Evolutionary conservation across 2,113 vertebrate genomes (phyloP).

Genomic region (Stigmatopora argus): DNA sequence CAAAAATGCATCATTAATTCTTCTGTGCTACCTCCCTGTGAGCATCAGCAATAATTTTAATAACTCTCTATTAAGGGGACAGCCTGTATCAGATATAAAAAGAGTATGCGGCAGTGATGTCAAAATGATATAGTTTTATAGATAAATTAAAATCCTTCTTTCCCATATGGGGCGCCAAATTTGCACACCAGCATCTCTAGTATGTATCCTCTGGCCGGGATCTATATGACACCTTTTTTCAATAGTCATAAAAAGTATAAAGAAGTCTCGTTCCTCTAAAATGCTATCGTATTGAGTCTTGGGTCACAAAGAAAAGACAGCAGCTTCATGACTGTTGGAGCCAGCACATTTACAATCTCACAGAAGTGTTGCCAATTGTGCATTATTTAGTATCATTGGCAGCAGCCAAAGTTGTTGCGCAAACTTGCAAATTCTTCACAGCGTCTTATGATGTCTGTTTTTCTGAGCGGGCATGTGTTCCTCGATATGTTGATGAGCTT

Average conservation of each 20-base stretch:
- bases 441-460: constrained; percentile 27
- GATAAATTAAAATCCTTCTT: constrained; percentile 40
- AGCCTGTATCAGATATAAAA: constrained; percentile 31
- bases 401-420: constrained; percentile 57
- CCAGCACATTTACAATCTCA: constrained; percentile 38
- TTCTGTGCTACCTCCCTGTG: constrained; percentile 37
- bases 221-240: constrained; percentile 67
- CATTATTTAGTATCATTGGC: constrained; percentile 34
- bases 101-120: constrained; percentile 52
- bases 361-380: constrained; percentile 57
- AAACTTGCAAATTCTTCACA: constrained; percentile 42
- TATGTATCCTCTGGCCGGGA: constrained; percentile 49
- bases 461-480: background rate
- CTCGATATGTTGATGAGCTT: background rate
- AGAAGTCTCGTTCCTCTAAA: constrained; percentile 64
- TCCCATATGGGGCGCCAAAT: constrained; percentile 47
- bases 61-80: constrained; percentile 23
- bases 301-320: constrained; percentile 54
- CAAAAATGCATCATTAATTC: constrained; percentile 8
- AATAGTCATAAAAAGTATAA: constrained; percentile 52
- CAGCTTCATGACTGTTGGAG: constrained; percentile 52
- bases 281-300: constrained; percentile 57
- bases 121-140: constrained; percentile 56
- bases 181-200: constrained; percentile 53
- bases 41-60: constrained; percentile 38